Evolutionary conservation across 2,888 invertebrate genomes (phyloP), one percentile per base, ranked within the genome.

Genomic region (Ornithoptera priamus): DNA sequence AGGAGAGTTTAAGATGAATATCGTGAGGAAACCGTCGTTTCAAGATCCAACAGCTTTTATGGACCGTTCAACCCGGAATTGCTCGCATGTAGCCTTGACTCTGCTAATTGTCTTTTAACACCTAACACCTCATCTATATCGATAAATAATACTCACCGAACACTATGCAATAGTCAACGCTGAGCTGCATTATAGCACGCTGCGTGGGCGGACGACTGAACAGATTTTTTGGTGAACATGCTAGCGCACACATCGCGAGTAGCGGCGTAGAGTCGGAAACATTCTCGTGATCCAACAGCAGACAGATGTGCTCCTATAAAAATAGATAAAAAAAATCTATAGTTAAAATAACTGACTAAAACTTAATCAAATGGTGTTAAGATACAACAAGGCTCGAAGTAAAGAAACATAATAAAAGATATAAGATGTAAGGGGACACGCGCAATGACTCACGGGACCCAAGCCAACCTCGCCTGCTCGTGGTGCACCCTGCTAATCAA

Each of bases 241-340:
- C 79, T 2, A 67, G 17, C 2, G 78, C 80, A 57, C 84, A 81
- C 0, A 64, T 12, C 0, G 76, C 58, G 0, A 89, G 69, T 0
- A 78, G 57, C 0, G 72, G 42, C 0, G 71, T 0, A n/a, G 85
- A 66, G 2, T 79, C 78, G 0, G 67, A n/a, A 0, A 77, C 71
- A 0, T 80, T 76, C 0, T 78, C 76, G n/a, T 77, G 81, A 0
- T 87, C 88, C 0, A 89, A 75, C 0, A 89, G 74, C 0, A 82
- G 77, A 63, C 89, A 89, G 1, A 88, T 81, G 72, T 87, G 85
- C 62, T 90, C 90, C 91, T 90, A 74, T 12, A 36, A 17, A 20
- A 66, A 30, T 30, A 30, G 30, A 30, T 30, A 46, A 18, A 53
- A 61, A 64, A 10, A 39, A 46, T 15, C 22, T 22, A 10, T 8